These are phyloP conservation scores for Tyria jacobaeae DNA, from an alignment of 2,888 invertebrate species.

Conservation along the genomic window DNA sequence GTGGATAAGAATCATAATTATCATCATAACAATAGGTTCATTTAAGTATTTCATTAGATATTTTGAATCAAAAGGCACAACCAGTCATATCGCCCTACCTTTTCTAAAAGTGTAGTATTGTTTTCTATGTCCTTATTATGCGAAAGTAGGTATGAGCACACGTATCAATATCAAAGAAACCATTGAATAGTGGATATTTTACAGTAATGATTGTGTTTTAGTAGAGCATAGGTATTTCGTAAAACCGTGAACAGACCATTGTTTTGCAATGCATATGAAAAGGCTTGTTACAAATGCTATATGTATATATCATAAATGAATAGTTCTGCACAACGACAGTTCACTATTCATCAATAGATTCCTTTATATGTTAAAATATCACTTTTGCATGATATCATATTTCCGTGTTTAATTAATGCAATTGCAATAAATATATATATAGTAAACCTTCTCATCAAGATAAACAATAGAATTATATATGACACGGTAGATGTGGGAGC, in stretches of 20 bases:
- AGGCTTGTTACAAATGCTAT: constrained; percentile 68
- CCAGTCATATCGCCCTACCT: not conserved
- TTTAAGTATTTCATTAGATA: not conserved
- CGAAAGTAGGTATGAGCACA: constrained; percentile 21
- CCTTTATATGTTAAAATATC: constrained; percentile 58
- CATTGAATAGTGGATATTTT: constrained; percentile 60
- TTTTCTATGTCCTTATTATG: not conserved
- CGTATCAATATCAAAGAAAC: constrained; percentile 50
- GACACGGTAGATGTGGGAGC: constrained; percentile 58
- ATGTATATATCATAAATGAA: constrained; percentile 76
- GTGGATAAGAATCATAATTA: too few species aligned
- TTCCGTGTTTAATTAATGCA: constrained; percentile 60
- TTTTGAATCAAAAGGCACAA: not conserved
- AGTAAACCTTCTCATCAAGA: constrained; percentile 48
- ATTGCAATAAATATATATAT: constrained; percentile 41
- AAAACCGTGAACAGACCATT: constrained; percentile 77
- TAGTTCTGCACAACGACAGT: constrained; percentile 67
- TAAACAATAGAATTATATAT: constrained; percentile 50
- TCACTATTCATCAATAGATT: constrained; percentile 65
- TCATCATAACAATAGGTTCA: not conserved
- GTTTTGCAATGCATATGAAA: constrained; percentile 76
- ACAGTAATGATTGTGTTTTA: constrained; percentile 62
- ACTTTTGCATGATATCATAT: constrained; percentile 54
- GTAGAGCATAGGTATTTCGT: constrained; percentile 69
- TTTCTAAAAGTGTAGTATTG: not conserved